Evolutionary conservation across 1,140 invertebrate species (phyloP), one percentile per base, ranked within the genome.

Genomic region (Magallana gigas): DNA sequence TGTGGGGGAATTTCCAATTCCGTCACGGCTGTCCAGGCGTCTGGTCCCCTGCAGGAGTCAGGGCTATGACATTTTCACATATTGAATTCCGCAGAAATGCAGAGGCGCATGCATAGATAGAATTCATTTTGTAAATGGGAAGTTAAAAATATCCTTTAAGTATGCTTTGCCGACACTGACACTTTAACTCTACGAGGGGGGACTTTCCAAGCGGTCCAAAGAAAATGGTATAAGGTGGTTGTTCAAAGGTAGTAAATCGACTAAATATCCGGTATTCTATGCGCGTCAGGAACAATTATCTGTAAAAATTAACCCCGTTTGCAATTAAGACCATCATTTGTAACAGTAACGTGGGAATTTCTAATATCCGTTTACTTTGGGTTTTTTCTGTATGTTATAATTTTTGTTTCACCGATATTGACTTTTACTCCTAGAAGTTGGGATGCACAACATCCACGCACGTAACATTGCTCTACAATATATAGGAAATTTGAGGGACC

Each of bases 241-340:
- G 23, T 23, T 29, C 23, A 76, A 76, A 76, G 68, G 23, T 29
- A 29, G 23, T 76, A 76, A 76, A 76, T 76, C 68, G 68, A 18
- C 68, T 76, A 76, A 76, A 76, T 36, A 76, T 76, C 68, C 68
- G 68, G 68, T 76, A 9, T 76, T 3, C 29, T 12, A 29, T 76
- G 68, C 23, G 36, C 68, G 68, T 18, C 36, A 29, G 68, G 68
- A 76, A 76, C 68, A 76, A 76, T 76, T 76, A 76, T 36, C 68
- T 11, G 8, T 76, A 23, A 29, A 76, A 76, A 76, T 76, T 76
- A 76, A 76, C 68, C 36, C 23, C 18, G 23, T 76, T 18, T 76
- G 68, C 68, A 76, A 76, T 76, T 76, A 76, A 76, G 68, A 29
- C 68, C 68, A 76, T 76, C 68, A 12, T 76, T 29, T 76, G 23